phyloP scores from a whole-genome alignment of 2,888 invertebrate species.

The Tupiocoris notatus region DNA sequence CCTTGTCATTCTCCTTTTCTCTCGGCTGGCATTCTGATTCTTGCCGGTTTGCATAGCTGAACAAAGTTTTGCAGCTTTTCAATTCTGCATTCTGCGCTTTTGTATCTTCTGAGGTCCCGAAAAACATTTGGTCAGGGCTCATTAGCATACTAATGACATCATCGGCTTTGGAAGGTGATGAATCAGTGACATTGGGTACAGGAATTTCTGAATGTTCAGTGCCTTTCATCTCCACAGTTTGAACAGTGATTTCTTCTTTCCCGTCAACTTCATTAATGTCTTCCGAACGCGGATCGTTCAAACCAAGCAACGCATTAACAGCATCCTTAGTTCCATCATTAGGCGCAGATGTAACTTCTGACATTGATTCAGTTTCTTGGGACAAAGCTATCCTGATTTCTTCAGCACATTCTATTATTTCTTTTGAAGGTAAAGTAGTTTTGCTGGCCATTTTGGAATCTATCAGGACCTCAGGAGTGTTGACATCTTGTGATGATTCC shows the following conservation, averaged over 20 bases:
- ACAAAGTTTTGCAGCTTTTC: not conserved
- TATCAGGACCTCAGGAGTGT: too few species aligned
- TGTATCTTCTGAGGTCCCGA: constrained; percentile 10
- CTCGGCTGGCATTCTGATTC: not conserved
- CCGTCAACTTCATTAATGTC: not conserved
- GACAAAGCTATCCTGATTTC: not conserved
- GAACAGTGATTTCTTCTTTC: not conserved
- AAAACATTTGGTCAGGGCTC: constrained; percentile 37
- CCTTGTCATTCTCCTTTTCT: not conserved
- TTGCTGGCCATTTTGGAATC: too few species aligned
- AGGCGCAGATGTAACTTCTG: not conserved
- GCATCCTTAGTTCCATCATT: constrained; percentile 16
- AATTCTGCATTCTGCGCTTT: not conserved
- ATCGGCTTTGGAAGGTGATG: not conserved
- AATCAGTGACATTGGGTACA: not conserved
- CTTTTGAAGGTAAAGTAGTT: too few species aligned
- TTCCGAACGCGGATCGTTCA: not conserved
- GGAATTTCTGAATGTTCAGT: not conserved
- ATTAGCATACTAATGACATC: constrained; percentile 25
- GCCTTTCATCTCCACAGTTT: not conserved
- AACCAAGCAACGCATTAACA: constrained; percentile 1
- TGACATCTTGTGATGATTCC: too few species aligned
- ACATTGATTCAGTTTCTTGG: not conserved
- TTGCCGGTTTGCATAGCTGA: not conserved
- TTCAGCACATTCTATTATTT: not conserved